Percentiles rank a stretch among this genome's conserved stretches.
phyloP scores from a whole-genome alignment of 2,113 vertebrate genomes.

The Charina bottae region DNA sequence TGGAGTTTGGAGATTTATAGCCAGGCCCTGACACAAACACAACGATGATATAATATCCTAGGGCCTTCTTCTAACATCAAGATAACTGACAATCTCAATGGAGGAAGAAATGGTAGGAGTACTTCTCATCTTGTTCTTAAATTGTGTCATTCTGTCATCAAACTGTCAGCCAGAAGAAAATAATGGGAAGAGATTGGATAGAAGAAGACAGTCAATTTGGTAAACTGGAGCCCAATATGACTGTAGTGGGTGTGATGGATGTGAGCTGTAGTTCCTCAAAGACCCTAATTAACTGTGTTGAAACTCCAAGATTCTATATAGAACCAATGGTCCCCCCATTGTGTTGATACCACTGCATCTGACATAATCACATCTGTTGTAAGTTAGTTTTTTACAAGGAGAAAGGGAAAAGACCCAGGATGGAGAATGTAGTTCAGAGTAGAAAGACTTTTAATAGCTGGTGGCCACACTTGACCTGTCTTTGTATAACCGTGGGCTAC shows the following conservation, averaged over 20 bases:
- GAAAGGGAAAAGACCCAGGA: background rate
- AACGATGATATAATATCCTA: background rate
- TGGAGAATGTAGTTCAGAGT: background rate
- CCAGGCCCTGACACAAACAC: background rate
- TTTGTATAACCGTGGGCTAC: background rate
- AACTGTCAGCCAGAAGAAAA: background rate
- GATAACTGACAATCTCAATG: background rate
- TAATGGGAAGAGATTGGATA: background rate
- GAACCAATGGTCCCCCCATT: background rate
- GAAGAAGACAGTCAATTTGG: background rate
- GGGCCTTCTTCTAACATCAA: background rate
- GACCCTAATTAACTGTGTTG: background rate
- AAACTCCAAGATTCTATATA: background rate
- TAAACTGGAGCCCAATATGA: background rate
- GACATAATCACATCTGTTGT: background rate
- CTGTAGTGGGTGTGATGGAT: background rate
- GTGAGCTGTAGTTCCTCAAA: background rate
- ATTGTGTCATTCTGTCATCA: background rate
- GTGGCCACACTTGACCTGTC: background rate
- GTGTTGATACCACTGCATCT: background rate
- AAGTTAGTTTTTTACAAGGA: background rate
- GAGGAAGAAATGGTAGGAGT: background rate
- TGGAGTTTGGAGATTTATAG: background rate
- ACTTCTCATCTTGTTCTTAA: background rate
- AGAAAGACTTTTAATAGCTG: background rate